phyloP scores from a whole-genome alignment of 2,113 vertebrate species.

The Mobula hypostoma region DNA sequence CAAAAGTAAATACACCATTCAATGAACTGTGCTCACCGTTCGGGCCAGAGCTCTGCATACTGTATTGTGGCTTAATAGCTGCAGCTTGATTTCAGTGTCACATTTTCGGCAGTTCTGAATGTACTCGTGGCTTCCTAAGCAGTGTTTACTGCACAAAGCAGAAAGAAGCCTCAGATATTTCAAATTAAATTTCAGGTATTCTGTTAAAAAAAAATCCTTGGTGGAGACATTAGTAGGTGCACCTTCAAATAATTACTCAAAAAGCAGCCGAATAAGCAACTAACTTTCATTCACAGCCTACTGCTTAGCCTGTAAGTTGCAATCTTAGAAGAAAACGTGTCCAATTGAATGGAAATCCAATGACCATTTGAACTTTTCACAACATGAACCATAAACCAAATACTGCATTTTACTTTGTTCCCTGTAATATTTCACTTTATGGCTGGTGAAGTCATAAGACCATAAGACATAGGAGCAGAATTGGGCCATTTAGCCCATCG shows the following conservation, averaged over 20 bases:
- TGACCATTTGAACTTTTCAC: neutral
- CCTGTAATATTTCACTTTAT: neutral
- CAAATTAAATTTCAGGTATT: neutral
- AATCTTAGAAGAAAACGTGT: neutral
- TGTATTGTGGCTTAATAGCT: constrained; percentile 69
- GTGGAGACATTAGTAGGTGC: constrained; percentile 4
- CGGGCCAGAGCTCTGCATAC: constrained; percentile 79
- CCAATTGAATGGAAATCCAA: neutral
- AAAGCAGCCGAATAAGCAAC: neutral
- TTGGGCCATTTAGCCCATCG: too few relatives aligned
- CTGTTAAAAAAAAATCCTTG: neutral
- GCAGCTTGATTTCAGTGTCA: constrained; percentile 88
- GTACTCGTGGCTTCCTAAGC: constrained; percentile 92
- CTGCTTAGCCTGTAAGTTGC: neutral
- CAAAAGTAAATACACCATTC: neutral
- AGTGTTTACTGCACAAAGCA: constrained; percentile 71
- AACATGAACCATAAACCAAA: neutral
- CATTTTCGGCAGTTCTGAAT: constrained; percentile 95
- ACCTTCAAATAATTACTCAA: neutral
- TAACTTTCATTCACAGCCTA: neutral
- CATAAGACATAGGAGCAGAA: neutral
- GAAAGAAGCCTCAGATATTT: neutral
- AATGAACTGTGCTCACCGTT: constrained; percentile 63
- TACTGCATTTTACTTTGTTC: neutral
- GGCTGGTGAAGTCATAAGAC: neutral